Conservation (phyloP, 2,113 vertebrate genomes). For the Microcebus griseorufus region DNA sequence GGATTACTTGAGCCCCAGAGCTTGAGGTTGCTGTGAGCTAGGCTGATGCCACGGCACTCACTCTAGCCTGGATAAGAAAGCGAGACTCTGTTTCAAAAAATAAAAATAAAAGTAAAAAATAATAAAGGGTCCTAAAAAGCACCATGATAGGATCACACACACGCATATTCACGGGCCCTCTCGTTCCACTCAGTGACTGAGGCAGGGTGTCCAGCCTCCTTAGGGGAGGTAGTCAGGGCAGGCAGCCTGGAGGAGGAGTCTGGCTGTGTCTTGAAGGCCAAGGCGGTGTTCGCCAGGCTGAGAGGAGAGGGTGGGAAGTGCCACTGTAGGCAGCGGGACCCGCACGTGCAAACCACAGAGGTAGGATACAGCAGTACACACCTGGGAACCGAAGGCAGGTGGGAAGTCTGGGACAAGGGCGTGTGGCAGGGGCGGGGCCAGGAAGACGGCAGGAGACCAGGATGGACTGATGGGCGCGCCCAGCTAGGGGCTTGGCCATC, state of each 20-base stretch:
- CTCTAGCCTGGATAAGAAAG: no score
- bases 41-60: no score
- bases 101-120: no score
- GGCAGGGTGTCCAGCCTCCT: not conserved
- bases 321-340: not conserved
- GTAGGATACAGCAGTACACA: no score
- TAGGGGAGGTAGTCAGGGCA: not conserved
- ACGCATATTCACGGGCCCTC: not conserved
- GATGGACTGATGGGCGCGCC: not conserved
- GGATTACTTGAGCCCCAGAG: no score
- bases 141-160: not conserved
- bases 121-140: not conserved
- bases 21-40: no score
- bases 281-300: not conserved
- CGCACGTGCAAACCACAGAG: not conserved
- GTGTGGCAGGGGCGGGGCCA: not conserved
- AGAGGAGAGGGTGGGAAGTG: not conserved
- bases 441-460: not conserved
- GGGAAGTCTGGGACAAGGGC: not conserved
- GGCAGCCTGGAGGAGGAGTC: conserved; percentile 36
- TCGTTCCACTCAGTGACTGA: no score
- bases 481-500: no score
- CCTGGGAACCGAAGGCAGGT: accelerated
- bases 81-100: no score
- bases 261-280: not conserved